Conservation (phyloP, 2,888 invertebrate genomes). For the Drosophila barbarae region DNA sequence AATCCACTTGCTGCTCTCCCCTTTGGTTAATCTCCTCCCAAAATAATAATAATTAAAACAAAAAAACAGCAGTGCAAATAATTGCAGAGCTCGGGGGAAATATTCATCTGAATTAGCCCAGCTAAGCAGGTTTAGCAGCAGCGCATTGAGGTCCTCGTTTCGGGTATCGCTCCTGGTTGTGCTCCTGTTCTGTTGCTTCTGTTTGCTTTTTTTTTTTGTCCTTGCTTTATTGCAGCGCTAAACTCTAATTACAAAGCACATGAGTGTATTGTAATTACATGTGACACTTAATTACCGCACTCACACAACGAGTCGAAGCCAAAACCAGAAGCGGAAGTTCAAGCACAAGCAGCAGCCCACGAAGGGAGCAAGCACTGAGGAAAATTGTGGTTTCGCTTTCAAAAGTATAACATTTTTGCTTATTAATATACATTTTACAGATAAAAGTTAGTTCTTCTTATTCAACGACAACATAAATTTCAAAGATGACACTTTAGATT, state of each 20-base stretch:
- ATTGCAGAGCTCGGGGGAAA: slow-evolving; percentile 57
- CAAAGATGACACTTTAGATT: not conserved
- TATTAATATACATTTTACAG: not conserved
- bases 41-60: slow-evolving; percentile 4
- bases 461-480: not conserved
- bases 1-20: slow-evolving; percentile 9
- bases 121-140: slow-evolving; percentile 14
- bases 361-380: slow-evolving; percentile 3
- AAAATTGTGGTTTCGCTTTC: not conserved
- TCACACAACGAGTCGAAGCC: slow-evolving; percentile 41
- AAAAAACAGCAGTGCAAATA: slow-evolving; percentile 49
- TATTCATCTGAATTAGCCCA: slow-evolving; percentile 64
- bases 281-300: slow-evolving; percentile 74
- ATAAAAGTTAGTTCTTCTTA: not conserved
- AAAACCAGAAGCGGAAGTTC: slow-evolving; percentile 24
- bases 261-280: slow-evolving; percentile 75
- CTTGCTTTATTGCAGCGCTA: slow-evolving; percentile 48
- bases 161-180: not conserved
- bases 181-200: not conserved
- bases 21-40: slow-evolving; percentile 1
- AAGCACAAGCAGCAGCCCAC: slow-evolving; percentile 15
- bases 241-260: slow-evolving; percentile 74
- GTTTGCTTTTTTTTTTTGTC: not conserved
- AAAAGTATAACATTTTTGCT: not conserved
- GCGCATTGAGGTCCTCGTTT: slow-evolving; percentile 5